phyloP scores from a whole-genome alignment of 2,797 vertebrate species.

The Phylloscopus collybita region DNA sequence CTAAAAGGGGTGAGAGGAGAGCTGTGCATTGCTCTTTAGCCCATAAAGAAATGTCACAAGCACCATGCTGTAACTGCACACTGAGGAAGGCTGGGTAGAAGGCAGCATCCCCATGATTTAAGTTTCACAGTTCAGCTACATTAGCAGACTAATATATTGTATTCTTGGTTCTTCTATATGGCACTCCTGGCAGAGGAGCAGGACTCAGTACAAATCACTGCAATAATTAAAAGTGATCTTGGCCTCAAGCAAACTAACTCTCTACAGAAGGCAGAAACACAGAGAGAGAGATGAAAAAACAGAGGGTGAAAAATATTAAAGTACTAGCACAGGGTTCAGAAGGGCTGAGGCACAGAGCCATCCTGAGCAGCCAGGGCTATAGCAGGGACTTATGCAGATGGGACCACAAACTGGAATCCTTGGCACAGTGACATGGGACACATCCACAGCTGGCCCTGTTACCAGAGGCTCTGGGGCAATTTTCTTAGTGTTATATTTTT shows the following conservation, averaged over 20 bases:
- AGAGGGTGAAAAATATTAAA: conserved; percentile 4
- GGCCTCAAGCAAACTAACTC: conserved; percentile 18
- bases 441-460: background rate
- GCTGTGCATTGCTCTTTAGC: background rate
- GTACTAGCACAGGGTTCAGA: background rate
- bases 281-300: conserved; percentile 1
- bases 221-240: conserved; percentile 41
- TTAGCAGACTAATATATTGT: conserved; percentile 21
- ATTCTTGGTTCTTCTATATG: conserved; percentile 20
- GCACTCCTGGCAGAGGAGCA: conserved; percentile 11
- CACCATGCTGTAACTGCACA: background rate
- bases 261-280: background rate
- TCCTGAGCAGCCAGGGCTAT: background rate
- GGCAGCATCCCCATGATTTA: conserved; percentile 38
- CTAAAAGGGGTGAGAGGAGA: conserved; percentile 35
- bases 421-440: background rate
- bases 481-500: background rate
- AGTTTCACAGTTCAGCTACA: conserved; percentile 12
- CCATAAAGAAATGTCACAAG: conserved; percentile 40
- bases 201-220: conserved; percentile 30
- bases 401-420: background rate
- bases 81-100: conserved; percentile 7
- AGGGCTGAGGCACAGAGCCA: background rate
- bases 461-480: background rate
- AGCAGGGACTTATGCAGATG: background rate